Percentiles rank a stretch among this genome's conserved stretches.
These are phyloP conservation scores for Helarctos malayanus DNA, from an alignment of 2,797 vertebrate species.

Conservation along the genomic window DNA sequence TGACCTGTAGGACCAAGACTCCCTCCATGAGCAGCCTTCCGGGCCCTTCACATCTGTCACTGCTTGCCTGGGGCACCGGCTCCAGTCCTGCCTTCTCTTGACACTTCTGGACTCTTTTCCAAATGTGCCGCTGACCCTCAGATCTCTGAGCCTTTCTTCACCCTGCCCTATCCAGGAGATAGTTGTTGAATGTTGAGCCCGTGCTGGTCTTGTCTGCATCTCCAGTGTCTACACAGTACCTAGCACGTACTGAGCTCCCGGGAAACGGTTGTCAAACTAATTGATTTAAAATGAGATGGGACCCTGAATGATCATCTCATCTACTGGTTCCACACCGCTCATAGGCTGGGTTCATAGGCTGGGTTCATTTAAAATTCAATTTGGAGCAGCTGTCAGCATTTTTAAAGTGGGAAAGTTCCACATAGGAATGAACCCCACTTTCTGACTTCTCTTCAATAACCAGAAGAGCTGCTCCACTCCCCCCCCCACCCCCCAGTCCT, in stretches of 20 bases:
- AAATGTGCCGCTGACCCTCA: too few species aligned
- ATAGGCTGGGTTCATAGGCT: not conserved
- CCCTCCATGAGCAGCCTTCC: not conserved
- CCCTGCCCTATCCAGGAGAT: not conserved
- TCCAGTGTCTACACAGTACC: not conserved
- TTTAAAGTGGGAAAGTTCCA: not conserved
- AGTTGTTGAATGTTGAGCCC: not conserved
- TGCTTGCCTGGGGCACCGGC: not conserved
- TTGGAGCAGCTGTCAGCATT: not conserved
- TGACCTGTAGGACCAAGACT: not conserved
- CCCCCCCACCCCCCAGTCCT: too few species aligned
- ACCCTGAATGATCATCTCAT: not conserved
- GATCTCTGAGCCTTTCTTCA: not conserved
- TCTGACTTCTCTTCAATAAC: not conserved
- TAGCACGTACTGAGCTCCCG: too few species aligned
- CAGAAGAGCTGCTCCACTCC: too few species aligned
- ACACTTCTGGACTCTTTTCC: not conserved
- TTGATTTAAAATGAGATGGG: not conserved
- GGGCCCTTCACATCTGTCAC: not conserved
- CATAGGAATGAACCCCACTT: not conserved
- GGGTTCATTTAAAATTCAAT: not conserved
- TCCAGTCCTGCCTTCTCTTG: not conserved
- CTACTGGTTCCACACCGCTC: not conserved
- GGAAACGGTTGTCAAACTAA: not conserved
- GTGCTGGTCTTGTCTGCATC: fast-evolving